Evolutionary conservation across 2,797 vertebrate genomes (phyloP), one percentile per base, ranked within the genome.

Genomic region (Sebastes steindachneri): DNA sequence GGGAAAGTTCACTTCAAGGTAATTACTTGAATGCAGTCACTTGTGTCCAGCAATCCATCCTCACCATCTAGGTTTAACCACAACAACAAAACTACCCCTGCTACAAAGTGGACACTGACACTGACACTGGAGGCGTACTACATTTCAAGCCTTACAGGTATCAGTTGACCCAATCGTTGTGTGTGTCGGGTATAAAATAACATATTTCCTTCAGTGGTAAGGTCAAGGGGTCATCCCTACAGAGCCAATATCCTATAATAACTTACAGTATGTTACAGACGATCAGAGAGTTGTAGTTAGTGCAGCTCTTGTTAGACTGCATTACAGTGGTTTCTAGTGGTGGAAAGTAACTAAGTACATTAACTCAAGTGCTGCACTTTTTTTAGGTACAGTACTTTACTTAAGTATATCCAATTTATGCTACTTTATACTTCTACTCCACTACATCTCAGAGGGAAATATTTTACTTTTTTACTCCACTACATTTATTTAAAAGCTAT

Each of bases 1-100:
- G 68, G 31, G 55, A 23, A 85, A 85, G 67, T 59, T 68, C 67
- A 75, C 77, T 69, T 58, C 29, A 23, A 65, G 73, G 78, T 86
- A 89, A 92, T 86, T 91, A 92, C 86, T 69, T 64, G 77, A 79
- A 81, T 84, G 86, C 78, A 84, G 53, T 83, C 58, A 66, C 68
- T 77, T 74, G 78, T 86, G 83, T 90, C 73, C 17, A 65, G 75
- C 35, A 68, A 86, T 88, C 82, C 10, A 67, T 75, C 59, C 64
- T 76, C 73, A 2, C 35, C 11, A 11, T 68, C 59, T 55, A 48
- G 11, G 35, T 64, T 82, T 66, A 77, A 80, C 80, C 73, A 82
- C 77, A 70, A 77, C 64, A 74, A 58, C 57, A 54, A 55, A 60
- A 68, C n/a, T 31, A 55, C 21, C 26, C n/a, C 7, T 9, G 23